Base-by-base conservation (phyloP, 2,797 vertebrate genomes). In the Discoglossus pictus region DNA sequence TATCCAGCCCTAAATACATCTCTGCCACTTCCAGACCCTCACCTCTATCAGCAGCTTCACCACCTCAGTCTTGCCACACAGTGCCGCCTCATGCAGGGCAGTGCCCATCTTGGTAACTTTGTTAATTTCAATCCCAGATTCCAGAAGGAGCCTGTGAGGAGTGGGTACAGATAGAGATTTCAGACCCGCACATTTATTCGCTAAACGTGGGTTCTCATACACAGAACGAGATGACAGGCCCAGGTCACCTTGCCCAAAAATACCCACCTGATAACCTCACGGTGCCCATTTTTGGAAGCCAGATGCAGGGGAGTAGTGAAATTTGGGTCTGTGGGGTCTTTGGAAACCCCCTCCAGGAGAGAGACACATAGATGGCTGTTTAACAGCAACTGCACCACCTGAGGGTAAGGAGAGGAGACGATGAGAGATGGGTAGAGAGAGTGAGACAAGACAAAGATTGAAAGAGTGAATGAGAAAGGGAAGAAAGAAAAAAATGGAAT, bases 1-100 rank as follows among this genome's bases (percentile, higher is more conserved):
- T 7, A 2, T 15, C 13, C 27, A n/a, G 10, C 35, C 20, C 36
- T 27, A n/a, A n/a, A n/a, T n/a, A n/a, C n/a, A 11, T 0, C 0
- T 0, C 0, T 6, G 25, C n/a, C n/a, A n/a, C 9, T 43, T 17
- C 13, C 36, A 39, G 39, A 18, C 9, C 78, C 93, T 88, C 77
- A 97, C 96, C 38, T 98, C 95, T 71, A 98, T 88, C 58, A 98
- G 91, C 55, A 95, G 86, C 36, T 92, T 91, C 34, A 98, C 96
- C 79, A 96, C 94, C 69, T 98, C 95, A 0, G 94, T 98, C 75
- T 98, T 98, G 38, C 96, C 96, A 0, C 96, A 98, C 27, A 98
- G 90, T 0, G 96, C 88, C 0, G 94, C 96, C 75, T 98, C 96
- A 0, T 98, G 96, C 36, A 98, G 88, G 0, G 96, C 95, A 0